Conservation (phyloP, 2,888 invertebrate genomes). For the Pyrocoelia pectoralis region DNA sequence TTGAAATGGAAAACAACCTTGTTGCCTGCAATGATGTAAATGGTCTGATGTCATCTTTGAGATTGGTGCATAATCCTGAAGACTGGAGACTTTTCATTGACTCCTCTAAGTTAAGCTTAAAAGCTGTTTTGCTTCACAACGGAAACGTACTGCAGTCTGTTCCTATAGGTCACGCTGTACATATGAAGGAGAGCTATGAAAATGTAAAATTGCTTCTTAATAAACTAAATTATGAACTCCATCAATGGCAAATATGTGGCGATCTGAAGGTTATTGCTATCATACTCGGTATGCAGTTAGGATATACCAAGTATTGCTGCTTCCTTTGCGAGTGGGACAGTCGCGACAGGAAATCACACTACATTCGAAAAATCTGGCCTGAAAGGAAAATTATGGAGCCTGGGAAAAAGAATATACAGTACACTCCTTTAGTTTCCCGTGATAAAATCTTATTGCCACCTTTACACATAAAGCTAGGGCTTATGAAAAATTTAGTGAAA, state of each 20-base stretch:
- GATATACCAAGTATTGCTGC: constrained; percentile 11
- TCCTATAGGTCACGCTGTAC: constrained; percentile 9
- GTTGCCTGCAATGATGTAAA: no score
- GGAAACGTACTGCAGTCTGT: constrained; percentile 13
- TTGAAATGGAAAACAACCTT: no score
- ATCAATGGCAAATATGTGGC: constrained; percentile 15
- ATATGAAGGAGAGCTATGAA: constrained; percentile 16
- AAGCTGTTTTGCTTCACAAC: constrained; percentile 20
- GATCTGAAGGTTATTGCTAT: constrained; percentile 17
- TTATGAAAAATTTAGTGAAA: no score
- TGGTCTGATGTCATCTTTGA: no score
- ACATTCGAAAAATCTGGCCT: neutral
- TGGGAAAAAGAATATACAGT: no score
- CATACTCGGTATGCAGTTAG: neutral
- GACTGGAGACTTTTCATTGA: constrained; percentile 6
- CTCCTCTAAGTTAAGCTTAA: constrained; percentile 17
- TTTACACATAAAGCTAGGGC: no score
- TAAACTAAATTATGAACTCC: constrained; percentile 3
- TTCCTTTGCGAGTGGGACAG: constrained; percentile 8
- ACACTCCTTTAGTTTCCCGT: no score
- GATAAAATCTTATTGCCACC: no score
- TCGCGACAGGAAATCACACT: neutral
- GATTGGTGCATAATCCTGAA: no score
- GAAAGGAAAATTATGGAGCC: no score
- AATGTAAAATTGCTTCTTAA: constrained; percentile 3